Evolutionary conservation across 2,797 vertebrate genomes (phyloP), one percentile per base, ranked within the genome.

Genomic region (Aythya fuligula): DNA sequence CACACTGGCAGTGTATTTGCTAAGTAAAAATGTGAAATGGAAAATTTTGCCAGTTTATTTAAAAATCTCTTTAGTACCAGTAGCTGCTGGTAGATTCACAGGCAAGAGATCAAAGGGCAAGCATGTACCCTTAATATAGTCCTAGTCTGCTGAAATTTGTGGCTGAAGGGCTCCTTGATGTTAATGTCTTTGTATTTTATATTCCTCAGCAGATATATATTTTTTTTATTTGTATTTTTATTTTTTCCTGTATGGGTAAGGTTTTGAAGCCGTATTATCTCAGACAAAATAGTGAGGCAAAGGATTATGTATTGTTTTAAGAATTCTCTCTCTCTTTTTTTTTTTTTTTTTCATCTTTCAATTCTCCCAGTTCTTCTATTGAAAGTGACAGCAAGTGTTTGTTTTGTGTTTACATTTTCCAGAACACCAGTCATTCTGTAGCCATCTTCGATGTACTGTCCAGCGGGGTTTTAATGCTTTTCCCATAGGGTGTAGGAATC

Each of bases 241-340:
- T 53, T 53, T 27, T n/a, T 17, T 7, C 1, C 13, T 21, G 1
- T 78, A 5, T 27, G 0, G 8, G 6, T 32, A 75, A 12, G 4
- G 57, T 89, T 93, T 87, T 41, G 9, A 83, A 80, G 27, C 13
- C 25, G 20, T 62, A 14, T 82, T 76, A 51, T 34, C 8, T 75
- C 11, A 36, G 3, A 66, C 47, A 77, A 9, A 15, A 36, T 20
- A 60, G 20, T 34, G 11, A 32, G 30, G 8, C 27, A 76, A 81
- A 80, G n/a, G 43, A 38, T 67, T 73, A n/a, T 22, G 3, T 81
- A 34, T 11, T 61, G 13, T 56, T 7, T 34, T 65, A 75, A 79
- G 27, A 75, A 36, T 22, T 54, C 11, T 41, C 3, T 2, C 2
- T 28, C 34, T 34, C 34, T 34, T 34, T 41, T 47, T 25, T 34